These are phyloP conservation scores for Epizoanthus ramosus DNA, from an alignment of 92 coral and sea anemone species.

Conservation along the genomic window DNA sequence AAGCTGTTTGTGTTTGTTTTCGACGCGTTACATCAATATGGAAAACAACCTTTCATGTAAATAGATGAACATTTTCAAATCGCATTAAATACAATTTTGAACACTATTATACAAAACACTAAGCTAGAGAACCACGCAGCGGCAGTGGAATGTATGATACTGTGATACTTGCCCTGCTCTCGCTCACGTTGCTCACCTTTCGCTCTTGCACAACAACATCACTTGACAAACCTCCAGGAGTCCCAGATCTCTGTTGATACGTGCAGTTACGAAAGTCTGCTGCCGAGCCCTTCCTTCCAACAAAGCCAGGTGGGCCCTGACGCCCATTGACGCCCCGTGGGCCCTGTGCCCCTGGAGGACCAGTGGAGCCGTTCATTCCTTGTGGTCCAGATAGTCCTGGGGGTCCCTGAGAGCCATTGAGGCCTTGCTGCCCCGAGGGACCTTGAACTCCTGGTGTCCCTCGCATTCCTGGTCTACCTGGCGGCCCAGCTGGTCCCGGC, in stretches of 20 bases:
- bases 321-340: conserved; percentile 20
- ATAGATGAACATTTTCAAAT: too few relatives aligned
- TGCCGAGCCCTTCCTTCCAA: background rate
- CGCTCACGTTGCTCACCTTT: conserved; percentile 3
- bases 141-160: too few relatives aligned
- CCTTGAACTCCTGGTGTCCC: conserved; percentile 38
- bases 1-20: too few relatives aligned
- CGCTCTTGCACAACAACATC: conserved; percentile 19
- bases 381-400: conserved; percentile 34
- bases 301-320: conserved; percentile 1
- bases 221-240: conserved; percentile 1
- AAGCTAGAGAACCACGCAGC: too few relatives aligned
- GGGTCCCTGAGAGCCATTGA: conserved; percentile 29
- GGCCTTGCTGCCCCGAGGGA: conserved; percentile 32
- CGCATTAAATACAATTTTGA: too few relatives aligned
- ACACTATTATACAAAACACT: too few relatives aligned
- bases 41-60: too few relatives aligned
- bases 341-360: conserved; percentile 35
- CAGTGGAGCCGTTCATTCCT: conserved; percentile 45
- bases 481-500: conserved; percentile 36
- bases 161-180: too few relatives aligned
- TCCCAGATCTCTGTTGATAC: background rate
- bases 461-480: conserved; percentile 26
- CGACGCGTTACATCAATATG: too few relatives aligned
- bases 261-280: conserved; percentile 28